Percentiles rank a stretch among this genome's conserved stretches.
Evolutionary conservation across 1,140 invertebrate genomes (phyloP).

Genomic region (Anadara kagoshimensis): DNA sequence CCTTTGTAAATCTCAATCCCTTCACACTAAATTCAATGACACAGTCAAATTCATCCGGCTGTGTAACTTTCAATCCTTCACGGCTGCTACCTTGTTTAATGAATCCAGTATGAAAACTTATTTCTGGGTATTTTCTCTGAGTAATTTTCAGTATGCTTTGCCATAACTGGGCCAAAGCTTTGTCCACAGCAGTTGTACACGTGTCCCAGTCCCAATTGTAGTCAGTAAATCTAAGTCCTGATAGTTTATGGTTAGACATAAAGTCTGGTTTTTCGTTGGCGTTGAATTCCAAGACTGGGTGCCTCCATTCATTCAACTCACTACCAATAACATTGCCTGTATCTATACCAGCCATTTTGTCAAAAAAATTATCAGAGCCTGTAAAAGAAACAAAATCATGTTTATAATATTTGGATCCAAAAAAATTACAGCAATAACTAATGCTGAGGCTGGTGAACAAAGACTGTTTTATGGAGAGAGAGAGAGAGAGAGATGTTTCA

Average conservation of each 20-base stretch:
- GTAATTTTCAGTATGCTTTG: background rate
- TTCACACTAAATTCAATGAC: background rate
- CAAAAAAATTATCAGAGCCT: background rate
- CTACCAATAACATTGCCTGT: background rate
- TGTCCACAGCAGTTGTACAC: background rate
- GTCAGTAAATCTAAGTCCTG: background rate
- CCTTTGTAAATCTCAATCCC: background rate
- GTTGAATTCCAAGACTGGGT: background rate
- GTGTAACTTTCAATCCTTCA: conserved; percentile 11
- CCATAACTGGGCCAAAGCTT: background rate
- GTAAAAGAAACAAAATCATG: too few relatives aligned
- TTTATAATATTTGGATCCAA: too few relatives aligned
- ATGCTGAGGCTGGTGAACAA: too few relatives aligned
- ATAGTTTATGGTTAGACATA: background rate
- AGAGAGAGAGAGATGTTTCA: too few relatives aligned
- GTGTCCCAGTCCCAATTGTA: background rate
- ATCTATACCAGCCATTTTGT: background rate
- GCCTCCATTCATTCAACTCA: background rate
- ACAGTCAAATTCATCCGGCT: conserved; percentile 10
- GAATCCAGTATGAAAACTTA: background rate
- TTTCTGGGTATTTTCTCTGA: background rate
- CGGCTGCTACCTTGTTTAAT: background rate
- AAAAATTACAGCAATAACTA: too few relatives aligned
- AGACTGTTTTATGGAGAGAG: too few relatives aligned
- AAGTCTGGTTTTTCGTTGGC: background rate